Conservation (phyloP, 2,888 invertebrate species). For the Lapara coniferarum region DNA sequence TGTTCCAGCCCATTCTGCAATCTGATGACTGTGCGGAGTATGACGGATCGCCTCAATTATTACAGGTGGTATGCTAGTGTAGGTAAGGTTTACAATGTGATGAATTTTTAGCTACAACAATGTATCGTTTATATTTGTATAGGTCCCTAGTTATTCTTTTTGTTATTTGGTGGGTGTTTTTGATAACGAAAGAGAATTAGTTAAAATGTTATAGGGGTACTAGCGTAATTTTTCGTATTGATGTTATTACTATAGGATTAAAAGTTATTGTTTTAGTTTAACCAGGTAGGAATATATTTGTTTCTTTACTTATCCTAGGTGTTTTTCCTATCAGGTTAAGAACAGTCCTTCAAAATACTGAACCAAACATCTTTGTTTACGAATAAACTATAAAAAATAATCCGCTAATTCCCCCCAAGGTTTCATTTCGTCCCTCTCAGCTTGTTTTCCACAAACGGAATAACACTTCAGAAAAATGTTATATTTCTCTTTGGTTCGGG, state of each 20-base stretch:
- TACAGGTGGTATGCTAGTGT: background rate
- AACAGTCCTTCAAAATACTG: background rate
- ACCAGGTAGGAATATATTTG: too few relatives aligned
- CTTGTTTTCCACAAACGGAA: slow-evolving; percentile 30
- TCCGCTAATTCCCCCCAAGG: background rate
- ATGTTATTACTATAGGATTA: too few relatives aligned
- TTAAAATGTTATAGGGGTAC: too few relatives aligned
- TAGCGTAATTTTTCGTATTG: too few relatives aligned
- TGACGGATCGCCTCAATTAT: slow-evolving; percentile 10
- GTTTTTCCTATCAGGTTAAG: background rate
- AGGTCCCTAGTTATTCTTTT: too few relatives aligned
- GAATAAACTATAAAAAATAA: background rate
- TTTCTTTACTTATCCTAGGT: too few relatives aligned
- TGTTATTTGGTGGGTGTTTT: too few relatives aligned
- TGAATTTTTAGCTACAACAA: too few relatives aligned
- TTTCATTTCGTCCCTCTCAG: slow-evolving; percentile 7
- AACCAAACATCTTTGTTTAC: background rate
- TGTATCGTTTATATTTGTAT: too few relatives aligned
- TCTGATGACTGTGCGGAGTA: slow-evolving; percentile 50
- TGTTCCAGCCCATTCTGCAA: slow-evolving; percentile 56
- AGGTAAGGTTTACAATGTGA: too few relatives aligned
- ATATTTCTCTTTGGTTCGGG: slow-evolving; percentile 55
- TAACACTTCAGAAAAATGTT: slow-evolving; percentile 43
- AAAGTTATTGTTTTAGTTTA: too few relatives aligned
- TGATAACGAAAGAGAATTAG: too few relatives aligned